Conservation (phyloP, 2,888 invertebrate species). For the Sipha maydis region DNA sequence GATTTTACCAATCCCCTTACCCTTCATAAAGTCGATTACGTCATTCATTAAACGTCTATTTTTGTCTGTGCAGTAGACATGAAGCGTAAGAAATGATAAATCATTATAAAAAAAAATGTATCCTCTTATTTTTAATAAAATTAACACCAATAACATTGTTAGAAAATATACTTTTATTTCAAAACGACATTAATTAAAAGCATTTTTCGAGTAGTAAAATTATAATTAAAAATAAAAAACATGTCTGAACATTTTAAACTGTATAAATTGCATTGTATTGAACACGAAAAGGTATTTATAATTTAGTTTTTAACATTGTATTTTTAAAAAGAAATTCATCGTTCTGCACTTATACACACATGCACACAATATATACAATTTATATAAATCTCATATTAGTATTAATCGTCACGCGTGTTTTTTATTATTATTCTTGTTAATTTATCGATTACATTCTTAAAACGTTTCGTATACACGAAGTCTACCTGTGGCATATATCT, state of each 20-base stretch:
- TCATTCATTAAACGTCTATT: constrained; percentile 8
- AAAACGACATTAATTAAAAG: background rate
- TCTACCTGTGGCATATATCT: background rate
- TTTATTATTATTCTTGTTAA: constrained; percentile 12
- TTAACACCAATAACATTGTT: background rate
- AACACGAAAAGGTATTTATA: background rate
- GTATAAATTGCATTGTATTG: background rate
- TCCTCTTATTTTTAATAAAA: background rate
- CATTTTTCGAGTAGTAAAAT: background rate
- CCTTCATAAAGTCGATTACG: background rate
- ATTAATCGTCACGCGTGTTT: constrained; percentile 11
- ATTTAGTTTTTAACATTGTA: background rate
- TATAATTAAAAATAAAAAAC: background rate
- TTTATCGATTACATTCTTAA: constrained; percentile 28
- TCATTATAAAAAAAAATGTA: background rate
- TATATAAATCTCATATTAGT: background rate
- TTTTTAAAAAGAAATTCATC: background rate
- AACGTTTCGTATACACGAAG: background rate
- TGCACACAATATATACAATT: background rate
- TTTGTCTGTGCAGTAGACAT: background rate
- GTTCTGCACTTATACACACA: background rate
- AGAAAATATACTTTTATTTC: background rate
- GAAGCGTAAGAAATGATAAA: background rate
- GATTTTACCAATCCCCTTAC: constrained; percentile 11
- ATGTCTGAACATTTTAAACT: background rate